These are phyloP conservation scores for Progne subis DNA, from an alignment of 2,113 vertebrate species.

Conservation along the genomic window DNA sequence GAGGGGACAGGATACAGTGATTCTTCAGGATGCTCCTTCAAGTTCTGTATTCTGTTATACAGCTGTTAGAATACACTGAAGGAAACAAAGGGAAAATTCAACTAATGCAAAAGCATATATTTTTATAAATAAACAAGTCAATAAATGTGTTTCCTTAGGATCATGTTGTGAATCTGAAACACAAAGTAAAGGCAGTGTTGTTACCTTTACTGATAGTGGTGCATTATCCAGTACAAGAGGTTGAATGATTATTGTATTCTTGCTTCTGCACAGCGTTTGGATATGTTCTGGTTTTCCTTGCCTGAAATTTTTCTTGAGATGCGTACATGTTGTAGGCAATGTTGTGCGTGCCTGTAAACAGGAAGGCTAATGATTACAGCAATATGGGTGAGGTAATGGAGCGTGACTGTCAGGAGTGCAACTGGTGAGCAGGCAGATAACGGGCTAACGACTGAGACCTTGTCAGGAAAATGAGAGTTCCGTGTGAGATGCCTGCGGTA, in stretches of 20 bases:
- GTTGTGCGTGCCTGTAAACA: not conserved
- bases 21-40: not conserved
- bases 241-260: not conserved
- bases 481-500: accelerated
- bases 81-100: not conserved
- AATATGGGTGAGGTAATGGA: not conserved
- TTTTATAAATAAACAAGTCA: not conserved
- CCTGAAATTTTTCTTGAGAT: not conserved
- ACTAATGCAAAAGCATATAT: not conserved
- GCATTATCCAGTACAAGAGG: not conserved
- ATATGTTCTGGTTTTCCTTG: not conserved
- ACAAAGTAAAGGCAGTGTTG: not conserved
- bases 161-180: not conserved
- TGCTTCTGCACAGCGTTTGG: not conserved
- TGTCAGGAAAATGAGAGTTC: not conserved
- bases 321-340: not conserved
- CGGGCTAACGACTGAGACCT: not conserved
- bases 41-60: not conserved
- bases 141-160: not conserved
- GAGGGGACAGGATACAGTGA: not conserved
- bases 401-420: not conserved
- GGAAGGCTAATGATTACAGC: not conserved
- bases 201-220: not conserved
- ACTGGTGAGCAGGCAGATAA: not conserved
- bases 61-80: not conserved